Percentiles rank a stretch among this genome's conserved stretches.
Evolutionary conservation across 2,888 invertebrate species (phyloP).

Genomic region (Trachelus iudaicus): DNA sequence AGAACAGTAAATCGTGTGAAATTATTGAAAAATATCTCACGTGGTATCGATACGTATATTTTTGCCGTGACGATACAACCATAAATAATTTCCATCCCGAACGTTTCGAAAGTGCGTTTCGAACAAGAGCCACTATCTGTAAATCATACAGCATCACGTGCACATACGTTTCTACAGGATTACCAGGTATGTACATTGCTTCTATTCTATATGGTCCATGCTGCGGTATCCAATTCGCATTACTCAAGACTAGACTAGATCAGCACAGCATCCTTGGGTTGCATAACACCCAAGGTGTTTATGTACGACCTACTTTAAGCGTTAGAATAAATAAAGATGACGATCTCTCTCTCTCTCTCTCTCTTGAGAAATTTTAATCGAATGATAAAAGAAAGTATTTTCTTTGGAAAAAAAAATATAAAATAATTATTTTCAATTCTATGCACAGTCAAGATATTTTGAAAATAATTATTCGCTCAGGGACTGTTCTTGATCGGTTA

Average conservation of each 20-base stretch:
- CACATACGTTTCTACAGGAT: neutral
- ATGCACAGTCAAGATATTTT: neutral
- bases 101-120: neutral
- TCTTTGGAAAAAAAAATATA: neutral
- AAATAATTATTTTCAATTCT: neutral
- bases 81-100: neutral
- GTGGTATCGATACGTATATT: neutral
- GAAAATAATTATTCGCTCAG: neutral
- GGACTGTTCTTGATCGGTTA: neutral
- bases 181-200: neutral
- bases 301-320: neutral
- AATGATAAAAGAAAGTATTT: neutral
- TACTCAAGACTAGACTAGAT: constrained; percentile 7
- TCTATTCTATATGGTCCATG: neutral
- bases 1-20: neutral
- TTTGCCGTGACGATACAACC: neutral
- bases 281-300: neutral
- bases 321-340: neutral
- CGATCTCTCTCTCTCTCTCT: too few species aligned
- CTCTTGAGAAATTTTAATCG: neutral
- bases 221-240: constrained; percentile 9
- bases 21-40: neutral
- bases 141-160: constrained; percentile 4
- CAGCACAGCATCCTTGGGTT: neutral
- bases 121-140: neutral